Percentiles rank a stretch among this genome's conserved stretches.
Evolutionary conservation across 2,113 vertebrate species (phyloP).

Genomic region (Nematolebias whitei): DNA sequence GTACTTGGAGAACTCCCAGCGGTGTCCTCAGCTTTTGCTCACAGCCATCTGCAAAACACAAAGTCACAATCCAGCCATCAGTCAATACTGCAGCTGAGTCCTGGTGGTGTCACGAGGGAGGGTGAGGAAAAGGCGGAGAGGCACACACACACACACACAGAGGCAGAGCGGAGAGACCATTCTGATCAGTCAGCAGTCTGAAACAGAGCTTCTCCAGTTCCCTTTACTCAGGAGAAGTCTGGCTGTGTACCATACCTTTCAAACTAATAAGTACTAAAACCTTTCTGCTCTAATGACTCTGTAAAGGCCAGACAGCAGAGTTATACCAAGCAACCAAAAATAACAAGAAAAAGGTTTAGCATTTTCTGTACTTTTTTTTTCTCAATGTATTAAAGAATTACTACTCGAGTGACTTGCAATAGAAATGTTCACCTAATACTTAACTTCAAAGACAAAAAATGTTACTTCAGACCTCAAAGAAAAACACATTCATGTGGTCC

Average conservation of each 20-base stretch:
- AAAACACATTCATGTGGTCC: no score
- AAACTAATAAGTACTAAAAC: constrained; percentile 11
- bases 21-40: constrained; percentile 65
- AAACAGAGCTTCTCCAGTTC: constrained; percentile 74
- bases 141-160: constrained; percentile 8
- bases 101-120: constrained; percentile 35
- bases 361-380: no score
- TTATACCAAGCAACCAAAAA: constrained; percentile 15
- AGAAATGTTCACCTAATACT: no score
- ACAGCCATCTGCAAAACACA: constrained; percentile 74
- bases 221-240: constrained; percentile 47
- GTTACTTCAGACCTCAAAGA: no score
- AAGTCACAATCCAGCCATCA: constrained; percentile 60
- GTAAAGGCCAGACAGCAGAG: constrained; percentile 23
- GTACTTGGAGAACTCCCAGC: constrained; percentile 56
- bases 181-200: constrained; percentile 70
- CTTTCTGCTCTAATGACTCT: constrained; percentile 41
- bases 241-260: constrained; percentile 63
- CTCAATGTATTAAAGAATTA: no score
- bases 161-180: constrained; percentile 32
- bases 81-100: constrained; percentile 68
- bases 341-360: neutral
- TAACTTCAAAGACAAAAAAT: no score
- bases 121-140: constrained; percentile 19
- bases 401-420: no score